Percentiles rank a stretch among this genome's conserved stretches.
These are phyloP conservation scores for Drosophila ananassae DNA, from an alignment of 1,140 invertebrate species.

Conservation along the genomic window DNA sequence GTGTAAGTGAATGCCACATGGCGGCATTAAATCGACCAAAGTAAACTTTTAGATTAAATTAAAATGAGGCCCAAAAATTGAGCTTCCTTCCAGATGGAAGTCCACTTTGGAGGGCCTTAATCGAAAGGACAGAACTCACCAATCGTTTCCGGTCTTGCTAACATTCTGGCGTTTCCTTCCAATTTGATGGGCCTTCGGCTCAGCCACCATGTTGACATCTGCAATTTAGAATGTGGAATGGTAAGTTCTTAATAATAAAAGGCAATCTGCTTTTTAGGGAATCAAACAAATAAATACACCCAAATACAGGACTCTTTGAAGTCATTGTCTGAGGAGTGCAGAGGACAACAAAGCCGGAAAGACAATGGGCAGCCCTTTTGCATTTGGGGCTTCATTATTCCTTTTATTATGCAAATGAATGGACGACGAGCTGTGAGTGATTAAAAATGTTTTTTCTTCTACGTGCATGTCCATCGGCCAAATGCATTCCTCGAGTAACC, in stretches of 20 bases:
- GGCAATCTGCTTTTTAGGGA: conserved; percentile 33
- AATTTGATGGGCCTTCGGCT: conserved; percentile 92
- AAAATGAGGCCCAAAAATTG: conserved; percentile 38
- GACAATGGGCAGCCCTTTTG: conserved; percentile 35
- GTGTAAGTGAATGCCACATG: conserved; percentile 63
- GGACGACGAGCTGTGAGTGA: conserved; percentile 41
- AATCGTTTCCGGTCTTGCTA: conserved; percentile 92
- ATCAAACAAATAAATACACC: conserved; percentile 38
- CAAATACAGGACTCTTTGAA: conserved; percentile 51
- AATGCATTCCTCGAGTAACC: conserved; percentile 59
- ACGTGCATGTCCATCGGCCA: conserved; percentile 32
- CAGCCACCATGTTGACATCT: conserved; percentile 90
- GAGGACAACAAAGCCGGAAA: conserved; percentile 25
- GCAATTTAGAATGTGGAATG: conserved; percentile 41
- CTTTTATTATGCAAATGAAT: conserved; percentile 76
- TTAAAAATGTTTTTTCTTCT: conserved; percentile 48
- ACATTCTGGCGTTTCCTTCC: conserved; percentile 91
- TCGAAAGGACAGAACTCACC: conserved; percentile 86
- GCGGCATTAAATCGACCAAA: conserved; percentile 71
- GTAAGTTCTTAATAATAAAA: conserved; percentile 26
- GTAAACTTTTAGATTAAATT: conserved; percentile 70
- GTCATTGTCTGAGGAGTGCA: conserved; percentile 35
- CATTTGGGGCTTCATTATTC: conserved; percentile 33
- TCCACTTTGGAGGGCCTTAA: neutral
- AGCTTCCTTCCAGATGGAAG: neutral